phyloP scores from a whole-genome alignment of 2,113 vertebrate genomes.

The Pachypanchax playfairii region DNA sequence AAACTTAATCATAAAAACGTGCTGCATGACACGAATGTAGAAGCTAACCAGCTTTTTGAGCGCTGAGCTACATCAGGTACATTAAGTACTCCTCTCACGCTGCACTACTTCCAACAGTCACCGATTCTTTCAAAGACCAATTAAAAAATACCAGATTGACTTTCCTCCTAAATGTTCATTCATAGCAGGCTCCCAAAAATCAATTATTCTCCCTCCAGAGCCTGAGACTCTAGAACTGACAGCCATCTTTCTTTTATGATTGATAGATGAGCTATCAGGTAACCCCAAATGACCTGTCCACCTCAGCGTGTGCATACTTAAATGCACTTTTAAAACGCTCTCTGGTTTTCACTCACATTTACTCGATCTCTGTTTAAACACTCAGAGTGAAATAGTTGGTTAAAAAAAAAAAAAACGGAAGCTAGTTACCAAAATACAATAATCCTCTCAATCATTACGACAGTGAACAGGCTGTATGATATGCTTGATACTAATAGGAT shows the following conservation, averaged over 20 bases:
- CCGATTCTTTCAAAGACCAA: neutral
- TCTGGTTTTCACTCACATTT: neutral
- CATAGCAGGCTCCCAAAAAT: neutral
- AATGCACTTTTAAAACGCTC: neutral
- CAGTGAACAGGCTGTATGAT: conserved; percentile 48
- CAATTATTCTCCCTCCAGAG: conserved; percentile 12
- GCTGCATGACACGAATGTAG: no score
- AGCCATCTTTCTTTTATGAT: conserved; percentile 20
- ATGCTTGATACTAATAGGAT: conserved; percentile 45
- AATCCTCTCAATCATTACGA: conserved; percentile 53
- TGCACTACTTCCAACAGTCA: neutral
- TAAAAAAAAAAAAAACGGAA: conserved; percentile 30
- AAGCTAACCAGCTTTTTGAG: no score
- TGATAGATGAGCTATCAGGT: conserved; percentile 13
- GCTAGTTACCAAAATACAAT: conserved; percentile 54
- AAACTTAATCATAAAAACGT: no score
- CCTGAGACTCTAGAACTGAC: conserved; percentile 2
- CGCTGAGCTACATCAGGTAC: no score
- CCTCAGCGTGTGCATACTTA: conserved; percentile 29
- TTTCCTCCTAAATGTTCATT: neutral
- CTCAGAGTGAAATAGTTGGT: conserved; percentile 5
- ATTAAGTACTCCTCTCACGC: neutral
- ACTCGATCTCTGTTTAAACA: neutral
- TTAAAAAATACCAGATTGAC: neutral
- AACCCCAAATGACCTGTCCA: conserved; percentile 39